Base-by-base conservation (phyloP, 2,888 invertebrate genomes). In the Hofmannophila pseudospretella region DNA sequence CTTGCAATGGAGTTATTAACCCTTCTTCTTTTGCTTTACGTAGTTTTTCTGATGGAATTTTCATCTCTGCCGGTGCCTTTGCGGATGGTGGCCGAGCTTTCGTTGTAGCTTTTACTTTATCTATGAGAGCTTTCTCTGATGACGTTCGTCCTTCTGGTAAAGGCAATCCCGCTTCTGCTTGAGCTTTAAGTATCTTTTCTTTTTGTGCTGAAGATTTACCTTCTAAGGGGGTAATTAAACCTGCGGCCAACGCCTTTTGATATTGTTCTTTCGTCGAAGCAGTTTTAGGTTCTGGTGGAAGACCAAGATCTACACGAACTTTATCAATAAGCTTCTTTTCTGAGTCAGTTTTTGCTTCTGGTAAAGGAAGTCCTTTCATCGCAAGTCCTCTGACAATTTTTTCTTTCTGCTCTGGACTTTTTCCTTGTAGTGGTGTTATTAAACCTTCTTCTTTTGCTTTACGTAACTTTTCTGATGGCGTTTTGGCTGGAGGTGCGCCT, bases 231-330 rank as follows among this genome's bases (percentile, higher is more conserved):
- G 51, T 51, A 0, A 51, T n/a, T 0, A 53, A 23, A 4, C 63
- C 64, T 0, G 40, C 47, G 7, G 43, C 53, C 42, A 44, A 41
- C 0, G 59, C 63, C 39, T 54, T 43, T 3, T 41, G 28, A n/a
- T 51, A 7, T 36, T 48, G 46, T 36, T 45, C 35, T 38, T 44
- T 36, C 36, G 41, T 25, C 0, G 49, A 29, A 7, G 45, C 13
- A 10, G 54, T 49, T 42, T 53, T 54, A 1, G 67, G 62, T 44
- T 49, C 52, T 2, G 62, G 54, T 2, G 63, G 64, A 3, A 64
- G 34, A 42, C 41, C 36, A 13, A 59, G 3, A 3, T 62, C 60
- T 13, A 25, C 33, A 19, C 39, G 27, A n/a, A 34, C 45, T 43
- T 50, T 51, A 0, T 49, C 38, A n/a, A 59, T 42, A 1, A 59